These are phyloP conservation scores for Petrocephalus sullivani DNA, from an alignment of 2,797 vertebrate species.

Conservation along the genomic window DNA sequence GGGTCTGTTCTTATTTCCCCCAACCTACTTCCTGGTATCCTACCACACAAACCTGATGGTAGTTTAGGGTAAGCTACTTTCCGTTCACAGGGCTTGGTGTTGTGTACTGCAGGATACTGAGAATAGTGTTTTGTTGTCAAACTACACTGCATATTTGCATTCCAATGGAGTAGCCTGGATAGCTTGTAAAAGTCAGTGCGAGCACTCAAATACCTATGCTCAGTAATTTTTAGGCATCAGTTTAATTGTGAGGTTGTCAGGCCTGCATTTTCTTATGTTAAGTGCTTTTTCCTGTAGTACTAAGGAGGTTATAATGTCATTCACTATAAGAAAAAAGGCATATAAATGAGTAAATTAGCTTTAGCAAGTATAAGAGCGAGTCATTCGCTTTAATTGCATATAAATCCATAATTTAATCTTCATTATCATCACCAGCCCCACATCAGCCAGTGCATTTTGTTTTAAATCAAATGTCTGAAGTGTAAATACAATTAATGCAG, in stretches of 20 bases:
- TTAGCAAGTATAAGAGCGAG: constrained; percentile 10
- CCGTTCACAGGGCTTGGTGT: background rate
- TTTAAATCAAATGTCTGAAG: constrained; percentile 23
- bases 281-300: constrained; percentile 8
- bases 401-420: constrained; percentile 8
- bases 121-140: background rate
- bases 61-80: background rate
- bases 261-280: constrained; percentile 19
- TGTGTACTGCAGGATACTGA: background rate
- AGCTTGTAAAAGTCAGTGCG: constrained; percentile 17
- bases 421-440: constrained; percentile 15
- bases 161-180: constrained; percentile 16
- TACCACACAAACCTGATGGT: background rate
- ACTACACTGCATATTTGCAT: constrained; percentile 21
- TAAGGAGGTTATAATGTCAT: constrained; percentile 2
- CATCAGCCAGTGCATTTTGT: constrained; percentile 13
- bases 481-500: constrained; percentile 40
- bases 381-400: constrained; percentile 9
- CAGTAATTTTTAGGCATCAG: background rate
- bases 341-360: constrained; percentile 7
- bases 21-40: background rate
- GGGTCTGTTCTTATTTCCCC: background rate
- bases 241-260: constrained; percentile 14
- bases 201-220: constrained; percentile 9
- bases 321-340: constrained; percentile 17